Conservation (phyloP, 2,797 vertebrate species). For the Ctenopoma multispine region DNA sequence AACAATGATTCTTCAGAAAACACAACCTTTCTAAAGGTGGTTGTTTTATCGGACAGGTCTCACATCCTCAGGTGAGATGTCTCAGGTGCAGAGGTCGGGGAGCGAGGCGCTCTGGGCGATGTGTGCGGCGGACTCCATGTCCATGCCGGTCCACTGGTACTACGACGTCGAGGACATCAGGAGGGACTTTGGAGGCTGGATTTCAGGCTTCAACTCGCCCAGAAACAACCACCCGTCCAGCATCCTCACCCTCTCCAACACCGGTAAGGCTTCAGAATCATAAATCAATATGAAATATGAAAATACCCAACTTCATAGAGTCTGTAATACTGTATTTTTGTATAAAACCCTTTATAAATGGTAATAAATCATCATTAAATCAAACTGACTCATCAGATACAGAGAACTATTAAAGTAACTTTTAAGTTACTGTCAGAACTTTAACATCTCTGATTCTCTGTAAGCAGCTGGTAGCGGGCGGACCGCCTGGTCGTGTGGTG, state of each 20-base stretch:
- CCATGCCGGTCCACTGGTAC: slow-evolving; percentile 84
- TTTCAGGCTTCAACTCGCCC: slow-evolving; percentile 57
- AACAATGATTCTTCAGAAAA: too few species aligned
- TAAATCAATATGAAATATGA: too few species aligned
- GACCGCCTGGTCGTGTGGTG: slow-evolving; percentile 19
- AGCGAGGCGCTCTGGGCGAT: slow-evolving; percentile 74
- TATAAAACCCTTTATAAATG: too few species aligned
- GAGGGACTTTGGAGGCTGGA: slow-evolving; percentile 76
- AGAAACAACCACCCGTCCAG: slow-evolving; percentile 75
- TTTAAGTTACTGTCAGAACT: too few species aligned
- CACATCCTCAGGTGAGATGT: slow-evolving; percentile 47
- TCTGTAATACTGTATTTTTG: too few species aligned
- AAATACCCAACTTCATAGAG: too few species aligned
- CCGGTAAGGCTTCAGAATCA: slow-evolving; percentile 45
- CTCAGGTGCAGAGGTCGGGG: slow-evolving; percentile 31
- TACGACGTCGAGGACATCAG: slow-evolving; percentile 72
- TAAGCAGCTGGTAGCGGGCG: slow-evolving; percentile 78
- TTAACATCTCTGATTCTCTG: not conserved
- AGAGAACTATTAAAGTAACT: too few species aligned
- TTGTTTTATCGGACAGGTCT: too few species aligned
- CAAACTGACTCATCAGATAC: too few species aligned
- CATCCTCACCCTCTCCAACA: slow-evolving; percentile 79
- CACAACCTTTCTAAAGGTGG: too few species aligned
- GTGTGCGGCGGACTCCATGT: slow-evolving; percentile 76
- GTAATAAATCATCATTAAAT: too few species aligned